These are phyloP conservation scores for Leucoraja erinaceus DNA, from an alignment of 2,113 vertebrate genomes.

Conservation along the genomic window DNA sequence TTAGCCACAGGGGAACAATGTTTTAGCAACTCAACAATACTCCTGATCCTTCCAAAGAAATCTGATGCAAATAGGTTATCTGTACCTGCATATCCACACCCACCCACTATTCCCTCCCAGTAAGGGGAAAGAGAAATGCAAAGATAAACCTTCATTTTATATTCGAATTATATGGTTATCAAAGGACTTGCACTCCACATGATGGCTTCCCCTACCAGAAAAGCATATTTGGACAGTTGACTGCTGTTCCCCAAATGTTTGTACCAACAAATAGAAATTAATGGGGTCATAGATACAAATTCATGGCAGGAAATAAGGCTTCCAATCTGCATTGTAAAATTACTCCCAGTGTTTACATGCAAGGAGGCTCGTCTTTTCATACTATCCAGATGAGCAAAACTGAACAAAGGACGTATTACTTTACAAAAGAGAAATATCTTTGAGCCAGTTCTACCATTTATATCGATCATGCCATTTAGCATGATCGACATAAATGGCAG, in stretches of 20 bases:
- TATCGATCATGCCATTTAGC: no score
- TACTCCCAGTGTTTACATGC: not conserved
- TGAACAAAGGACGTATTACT: not conserved
- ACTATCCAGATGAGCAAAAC: not conserved
- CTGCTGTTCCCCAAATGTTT: not conserved
- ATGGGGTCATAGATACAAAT: not conserved
- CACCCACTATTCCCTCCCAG: not conserved
- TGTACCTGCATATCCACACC: not conserved
- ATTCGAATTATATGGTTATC: not conserved
- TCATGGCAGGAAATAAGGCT: not conserved
- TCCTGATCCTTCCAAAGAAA: not conserved
- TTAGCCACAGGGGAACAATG: not conserved
- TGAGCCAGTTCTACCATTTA: not conserved
- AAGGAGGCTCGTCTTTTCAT: not conserved
- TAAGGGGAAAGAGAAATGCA: not conserved
- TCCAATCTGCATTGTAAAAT: not conserved
- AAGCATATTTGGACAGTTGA: not conserved
- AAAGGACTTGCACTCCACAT: not conserved
- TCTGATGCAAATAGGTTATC: no score
- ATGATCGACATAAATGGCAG: not conserved
- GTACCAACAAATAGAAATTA: not conserved
- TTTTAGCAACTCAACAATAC: not conserved
- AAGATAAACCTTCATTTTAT: not conserved
- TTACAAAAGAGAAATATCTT: not conserved
- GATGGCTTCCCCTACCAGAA: not conserved